Evolutionary conservation across 92 coral and sea anemone genomes (phyloP), one percentile per base, ranked within the genome.

Genomic region (Galaxea fascicularis): DNA sequence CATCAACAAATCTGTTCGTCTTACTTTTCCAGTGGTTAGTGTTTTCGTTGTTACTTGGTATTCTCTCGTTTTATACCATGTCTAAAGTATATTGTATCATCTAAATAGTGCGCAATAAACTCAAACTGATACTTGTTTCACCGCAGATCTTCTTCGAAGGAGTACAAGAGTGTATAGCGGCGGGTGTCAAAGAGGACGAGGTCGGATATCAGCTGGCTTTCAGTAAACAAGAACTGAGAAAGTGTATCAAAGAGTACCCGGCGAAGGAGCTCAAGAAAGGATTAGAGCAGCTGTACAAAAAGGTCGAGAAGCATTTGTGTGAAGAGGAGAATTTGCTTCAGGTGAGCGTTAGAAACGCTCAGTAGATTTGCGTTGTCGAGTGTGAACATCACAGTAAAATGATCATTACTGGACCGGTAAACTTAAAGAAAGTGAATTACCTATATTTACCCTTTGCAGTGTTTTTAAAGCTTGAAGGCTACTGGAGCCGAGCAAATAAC

Each of bases 171-270:
- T 86, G 93, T 74, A 77, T 97, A 15, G 92, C 95, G 14, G 96
- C 98, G 1, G 99, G 99, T n/a, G 99, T 97, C n/a, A 97, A 94
- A 81, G 98, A 98, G 39, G 99, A 97, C 31, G 99, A 97, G 69
- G 98, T 97, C 30, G 98, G 99, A n/a, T 97, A 97, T 80, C 99
- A 97, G 74, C 79, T 97, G 65, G 97, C 97, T 0, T 97, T 94
- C 74, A 97, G 99, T 75, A 97, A 97, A 75, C 99, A 97, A 84
- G 99, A 97, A 76, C 84, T 97, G 84, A 94, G 99, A 64, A 97
- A 97, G 56, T 92, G 95, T 64, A 97, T 97, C 86, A 97, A 97
- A 57, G 99, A 97, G 64, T 95, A 95, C 76, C 99, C 99, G 0
- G 95, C 95, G 24, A 97, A 95, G 69, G 99, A 97, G 90, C 83